Conservation (phyloP, 2,113 vertebrate genomes). For the Colistium nudipinnis region DNA sequence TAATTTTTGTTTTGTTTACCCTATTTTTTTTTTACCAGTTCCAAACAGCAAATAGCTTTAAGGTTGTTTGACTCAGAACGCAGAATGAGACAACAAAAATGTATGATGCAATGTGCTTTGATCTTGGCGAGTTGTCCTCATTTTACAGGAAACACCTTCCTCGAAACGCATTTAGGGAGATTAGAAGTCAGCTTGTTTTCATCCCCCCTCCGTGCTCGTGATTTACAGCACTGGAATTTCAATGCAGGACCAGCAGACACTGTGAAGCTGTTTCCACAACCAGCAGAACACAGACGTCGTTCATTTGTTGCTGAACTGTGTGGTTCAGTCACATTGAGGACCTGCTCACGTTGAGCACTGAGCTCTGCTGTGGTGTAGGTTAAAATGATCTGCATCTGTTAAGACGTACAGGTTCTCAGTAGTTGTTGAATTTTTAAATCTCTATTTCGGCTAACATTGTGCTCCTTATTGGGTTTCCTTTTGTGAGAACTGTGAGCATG, state of each 20-base stretch:
- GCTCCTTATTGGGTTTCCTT: not conserved
- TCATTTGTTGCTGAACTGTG: constrained; percentile 62
- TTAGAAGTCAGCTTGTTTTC: constrained; percentile 73
- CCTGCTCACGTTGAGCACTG: constrained; percentile 16
- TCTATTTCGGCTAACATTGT: no score
- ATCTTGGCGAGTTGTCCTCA: constrained; percentile 59
- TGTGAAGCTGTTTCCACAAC: constrained; percentile 56
- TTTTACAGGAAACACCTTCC: constrained; percentile 66
- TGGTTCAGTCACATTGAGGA: constrained; percentile 41
- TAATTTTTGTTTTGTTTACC: constrained; percentile 20
- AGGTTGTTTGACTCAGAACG: constrained; percentile 42
- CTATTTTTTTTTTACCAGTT: not conserved
- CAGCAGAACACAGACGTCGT: constrained; percentile 55
- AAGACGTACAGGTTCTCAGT: not conserved
- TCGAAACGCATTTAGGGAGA: constrained; percentile 71
- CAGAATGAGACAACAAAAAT: constrained; percentile 50
- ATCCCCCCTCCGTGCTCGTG: constrained; percentile 64
- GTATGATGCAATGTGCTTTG: constrained; percentile 62
- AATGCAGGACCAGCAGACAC: constrained; percentile 71
- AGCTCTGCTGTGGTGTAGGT: not conserved
- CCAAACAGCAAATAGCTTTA: constrained; percentile 44
- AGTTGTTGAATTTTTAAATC: no score
- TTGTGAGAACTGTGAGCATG: not conserved
- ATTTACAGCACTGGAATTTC: constrained; percentile 72
- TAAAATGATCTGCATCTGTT: constrained; percentile 16